A percentile compares a stretch with the other conserved stretches of the same genome.
Conservation (phyloP, 2,797 vertebrate genomes). For the Gypaetus barbatus region DNA sequence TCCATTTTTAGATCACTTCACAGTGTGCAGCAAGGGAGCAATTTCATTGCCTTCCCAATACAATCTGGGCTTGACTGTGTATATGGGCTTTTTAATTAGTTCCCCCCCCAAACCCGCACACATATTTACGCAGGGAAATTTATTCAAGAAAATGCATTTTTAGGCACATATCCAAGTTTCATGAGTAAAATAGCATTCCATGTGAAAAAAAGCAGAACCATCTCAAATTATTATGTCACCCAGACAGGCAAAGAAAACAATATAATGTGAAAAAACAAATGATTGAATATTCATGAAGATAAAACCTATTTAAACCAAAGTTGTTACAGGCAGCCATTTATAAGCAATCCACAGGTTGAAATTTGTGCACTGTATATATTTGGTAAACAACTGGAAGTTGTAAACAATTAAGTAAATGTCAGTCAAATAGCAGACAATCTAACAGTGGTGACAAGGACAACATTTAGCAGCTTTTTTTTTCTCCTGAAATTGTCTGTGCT, state of each 20-base stretch:
- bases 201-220: neutral
- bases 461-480: neutral
- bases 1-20: slow-evolving; percentile 21
- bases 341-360: neutral
- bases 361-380: neutral
- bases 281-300: slow-evolving; percentile 24
- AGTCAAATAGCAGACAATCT: neutral
- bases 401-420: neutral
- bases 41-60: slow-evolving; percentile 4
- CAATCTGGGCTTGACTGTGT: neutral
- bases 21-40: neutral
- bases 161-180: neutral
- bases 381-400: neutral
- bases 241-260: neutral
- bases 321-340: neutral
- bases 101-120: fast-evolving
- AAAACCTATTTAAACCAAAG: neutral
- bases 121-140: neutral
- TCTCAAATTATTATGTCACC: slow-evolving; percentile 3
- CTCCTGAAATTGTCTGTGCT: neutral
- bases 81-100: neutral
- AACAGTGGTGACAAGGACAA: neutral
- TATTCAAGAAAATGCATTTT: slow-evolving; percentile 20
- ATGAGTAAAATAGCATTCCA: neutral
- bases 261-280: neutral